These are phyloP conservation scores for Drosophila saltans DNA, from an alignment of 1,140 invertebrate genomes.

Conservation along the genomic window DNA sequence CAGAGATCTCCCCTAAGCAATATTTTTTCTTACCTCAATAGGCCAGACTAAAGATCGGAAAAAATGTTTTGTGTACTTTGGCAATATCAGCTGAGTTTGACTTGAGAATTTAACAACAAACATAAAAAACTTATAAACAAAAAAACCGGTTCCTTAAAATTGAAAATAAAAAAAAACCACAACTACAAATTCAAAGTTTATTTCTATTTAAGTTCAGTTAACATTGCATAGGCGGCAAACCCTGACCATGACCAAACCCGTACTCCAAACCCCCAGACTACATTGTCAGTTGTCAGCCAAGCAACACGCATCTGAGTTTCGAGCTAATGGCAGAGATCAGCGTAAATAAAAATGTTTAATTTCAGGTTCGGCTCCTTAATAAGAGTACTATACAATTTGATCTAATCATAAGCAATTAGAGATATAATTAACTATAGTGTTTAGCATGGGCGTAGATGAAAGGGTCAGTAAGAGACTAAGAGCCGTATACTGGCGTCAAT, in stretches of 20 bases:
- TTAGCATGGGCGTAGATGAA: neutral
- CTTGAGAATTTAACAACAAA: slow-evolving; percentile 28
- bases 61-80: slow-evolving; percentile 44
- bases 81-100: slow-evolving; percentile 37
- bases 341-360: neutral
- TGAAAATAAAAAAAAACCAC: neutral
- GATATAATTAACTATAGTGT: slow-evolving; percentile 1
- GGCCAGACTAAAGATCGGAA: slow-evolving; percentile 30
- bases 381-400: neutral
- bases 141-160: slow-evolving; percentile 56
- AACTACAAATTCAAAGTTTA: slow-evolving; percentile 19
- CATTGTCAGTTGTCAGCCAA: neutral
- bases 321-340: slow-evolving; percentile 1
- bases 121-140: slow-evolving; percentile 22
- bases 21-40: neutral
- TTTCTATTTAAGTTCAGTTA: slow-evolving; percentile 29
- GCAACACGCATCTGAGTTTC: neutral
- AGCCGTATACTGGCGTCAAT: no score
- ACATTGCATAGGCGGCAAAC: slow-evolving; percentile 35
- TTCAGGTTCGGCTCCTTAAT: slow-evolving; percentile 1
- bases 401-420: slow-evolving; percentile 1
- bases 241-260: slow-evolving; percentile 64
- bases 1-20: neutral
- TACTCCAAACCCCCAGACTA: slow-evolving; percentile 1
- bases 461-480: no score